phyloP scores from a whole-genome alignment of 1,140 invertebrate genomes.

The Lucilia sericata region DNA sequence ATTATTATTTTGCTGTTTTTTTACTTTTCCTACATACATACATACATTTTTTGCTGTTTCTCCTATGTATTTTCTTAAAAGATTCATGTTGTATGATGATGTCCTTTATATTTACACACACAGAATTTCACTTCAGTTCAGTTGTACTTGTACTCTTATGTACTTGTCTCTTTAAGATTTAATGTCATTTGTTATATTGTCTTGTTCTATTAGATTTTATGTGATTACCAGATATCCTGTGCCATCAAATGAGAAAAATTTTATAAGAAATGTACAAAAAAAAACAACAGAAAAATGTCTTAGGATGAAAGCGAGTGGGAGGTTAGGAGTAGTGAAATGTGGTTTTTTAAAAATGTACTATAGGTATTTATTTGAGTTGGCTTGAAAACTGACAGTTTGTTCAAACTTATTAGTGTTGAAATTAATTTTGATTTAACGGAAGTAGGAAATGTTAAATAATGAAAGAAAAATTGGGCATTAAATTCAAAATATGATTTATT shows the following conservation, averaged over 20 bases:
- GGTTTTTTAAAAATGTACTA: not conserved
- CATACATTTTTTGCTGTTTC: not conserved
- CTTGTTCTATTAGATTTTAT: constrained; percentile 37
- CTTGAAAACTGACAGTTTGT: not conserved
- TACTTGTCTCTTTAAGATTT: constrained; percentile 29
- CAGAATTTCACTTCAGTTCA: not conserved
- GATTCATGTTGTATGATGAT: not conserved
- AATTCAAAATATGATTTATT: no score
- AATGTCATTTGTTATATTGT: constrained; percentile 27
- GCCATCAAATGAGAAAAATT: constrained; percentile 23
- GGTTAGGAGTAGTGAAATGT: not conserved
- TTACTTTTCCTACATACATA: not conserved
- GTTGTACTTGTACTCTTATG: not conserved
- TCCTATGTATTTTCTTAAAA: not conserved
- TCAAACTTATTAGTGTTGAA: constrained; percentile 11
- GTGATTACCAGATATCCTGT: constrained; percentile 39
- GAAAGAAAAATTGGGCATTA: no score
- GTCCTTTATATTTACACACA: not conserved
- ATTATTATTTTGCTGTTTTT: not conserved
- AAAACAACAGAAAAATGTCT: not conserved
- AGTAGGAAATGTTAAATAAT: no score
- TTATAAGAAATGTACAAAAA: not conserved
- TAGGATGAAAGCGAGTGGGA: not conserved
- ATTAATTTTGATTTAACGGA: not conserved
- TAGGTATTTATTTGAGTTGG: not conserved